A percentile compares a stretch with the other conserved stretches of the same genome.
These are phyloP conservation scores for Phortica magna DNA, from an alignment of 2,888 invertebrate species.

Conservation along the genomic window DNA sequence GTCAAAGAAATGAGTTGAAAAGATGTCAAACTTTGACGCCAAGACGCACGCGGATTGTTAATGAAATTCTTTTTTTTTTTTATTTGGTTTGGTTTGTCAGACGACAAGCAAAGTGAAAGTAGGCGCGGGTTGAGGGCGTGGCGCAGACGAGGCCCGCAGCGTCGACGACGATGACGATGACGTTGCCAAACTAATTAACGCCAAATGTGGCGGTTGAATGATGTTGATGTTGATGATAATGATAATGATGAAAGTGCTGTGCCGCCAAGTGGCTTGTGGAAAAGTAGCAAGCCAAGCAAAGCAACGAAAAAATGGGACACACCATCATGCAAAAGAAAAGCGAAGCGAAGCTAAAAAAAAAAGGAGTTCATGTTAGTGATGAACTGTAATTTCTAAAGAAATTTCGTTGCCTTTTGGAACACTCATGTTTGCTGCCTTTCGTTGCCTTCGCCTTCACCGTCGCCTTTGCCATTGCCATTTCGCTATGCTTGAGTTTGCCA, in stretches of 20 bases:
- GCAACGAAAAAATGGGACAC: constrained; percentile 4
- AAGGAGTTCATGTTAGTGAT: constrained; percentile 8
- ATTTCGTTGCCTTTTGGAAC: background rate
- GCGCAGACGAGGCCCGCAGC: constrained; percentile 64
- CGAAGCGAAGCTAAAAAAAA: no score
- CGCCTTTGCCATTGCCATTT: constrained; percentile 7
- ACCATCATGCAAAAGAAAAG: no score
- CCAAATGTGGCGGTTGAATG: constrained; percentile 59
- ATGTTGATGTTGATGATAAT: constrained; percentile 38
- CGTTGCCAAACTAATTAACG: constrained; percentile 66
- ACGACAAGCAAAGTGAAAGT: no score
- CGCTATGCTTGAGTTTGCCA: background rate
- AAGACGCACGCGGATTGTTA: constrained; percentile 56
- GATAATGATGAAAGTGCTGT: constrained; percentile 27
- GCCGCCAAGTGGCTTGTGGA: constrained; percentile 6
- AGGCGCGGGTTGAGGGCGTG: constrained; percentile 44
- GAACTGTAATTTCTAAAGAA: constrained; percentile 26
- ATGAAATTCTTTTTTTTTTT: constrained; percentile 63
- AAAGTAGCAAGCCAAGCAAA: constrained; percentile 21
- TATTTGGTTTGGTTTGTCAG: no score
- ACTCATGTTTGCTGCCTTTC: background rate
- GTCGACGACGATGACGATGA: background rate
- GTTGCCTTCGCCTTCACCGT: background rate
- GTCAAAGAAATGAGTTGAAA: constrained; percentile 47
- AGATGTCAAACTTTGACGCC: constrained; percentile 55